Percentiles rank a stretch among this genome's conserved stretches.
These are phyloP conservation scores for Spondyliosoma cantharus DNA, from an alignment of 2,797 vertebrate species.

Conservation along the genomic window DNA sequence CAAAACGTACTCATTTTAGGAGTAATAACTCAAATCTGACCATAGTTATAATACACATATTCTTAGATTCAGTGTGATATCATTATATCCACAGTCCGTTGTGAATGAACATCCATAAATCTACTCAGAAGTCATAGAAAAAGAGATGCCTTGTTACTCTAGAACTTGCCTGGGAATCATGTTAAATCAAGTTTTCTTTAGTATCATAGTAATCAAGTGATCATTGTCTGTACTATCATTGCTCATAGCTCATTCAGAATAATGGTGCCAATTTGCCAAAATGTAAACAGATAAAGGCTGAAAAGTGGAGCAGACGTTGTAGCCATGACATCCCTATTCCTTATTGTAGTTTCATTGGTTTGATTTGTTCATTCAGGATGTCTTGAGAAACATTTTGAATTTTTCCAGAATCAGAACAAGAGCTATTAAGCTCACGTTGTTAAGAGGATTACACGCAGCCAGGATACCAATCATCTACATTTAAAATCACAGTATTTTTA, in stretches of 20 bases:
- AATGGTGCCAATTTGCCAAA: not conserved
- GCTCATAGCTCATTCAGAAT: not conserved
- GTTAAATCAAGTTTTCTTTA: not conserved
- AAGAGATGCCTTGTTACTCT: not conserved
- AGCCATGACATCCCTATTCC: not conserved
- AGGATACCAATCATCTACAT: not conserved
- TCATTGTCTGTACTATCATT: not conserved
- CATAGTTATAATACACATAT: not conserved
- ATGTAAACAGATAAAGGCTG: not conserved
- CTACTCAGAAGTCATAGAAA: not conserved
- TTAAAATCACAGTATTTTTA: not conserved
- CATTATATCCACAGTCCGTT: no score
- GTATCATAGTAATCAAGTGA: not conserved
- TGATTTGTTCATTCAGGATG: not conserved
- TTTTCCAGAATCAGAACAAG: not conserved
- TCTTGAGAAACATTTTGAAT: not conserved
- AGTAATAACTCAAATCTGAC: not conserved
- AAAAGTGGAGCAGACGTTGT: not conserved
- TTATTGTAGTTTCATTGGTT: not conserved
- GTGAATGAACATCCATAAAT: no score
- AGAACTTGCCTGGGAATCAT: not conserved
- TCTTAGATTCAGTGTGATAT: not conserved
- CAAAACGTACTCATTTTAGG: not conserved
- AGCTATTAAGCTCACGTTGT: slow-evolving; percentile 8
- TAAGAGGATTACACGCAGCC: slow-evolving; percentile 6